Evolutionary conservation across 2,797 vertebrate genomes (phyloP).

Genomic region (Stomatorhinus walkeri): DNA sequence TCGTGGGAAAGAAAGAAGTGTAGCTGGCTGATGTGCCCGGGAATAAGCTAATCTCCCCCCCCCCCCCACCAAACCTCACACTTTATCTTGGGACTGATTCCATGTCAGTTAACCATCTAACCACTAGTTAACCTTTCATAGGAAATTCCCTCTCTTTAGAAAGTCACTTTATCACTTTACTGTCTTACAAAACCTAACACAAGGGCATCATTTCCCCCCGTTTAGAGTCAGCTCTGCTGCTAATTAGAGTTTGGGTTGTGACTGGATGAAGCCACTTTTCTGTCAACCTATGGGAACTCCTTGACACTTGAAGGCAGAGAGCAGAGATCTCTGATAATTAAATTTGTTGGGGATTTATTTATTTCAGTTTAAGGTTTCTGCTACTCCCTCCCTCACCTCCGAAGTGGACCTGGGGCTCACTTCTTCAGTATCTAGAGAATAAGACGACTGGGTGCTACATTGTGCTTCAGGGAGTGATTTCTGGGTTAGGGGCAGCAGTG

Average conservation of each 20-base stretch:
- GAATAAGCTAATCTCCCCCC: no score
- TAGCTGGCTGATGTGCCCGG: background rate
- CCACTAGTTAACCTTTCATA: background rate
- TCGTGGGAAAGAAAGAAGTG: background rate
- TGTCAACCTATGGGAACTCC: background rate
- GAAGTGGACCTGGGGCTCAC: background rate
- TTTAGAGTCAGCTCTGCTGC: background rate
- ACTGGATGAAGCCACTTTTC: background rate
- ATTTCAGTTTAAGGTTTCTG: conserved; percentile 18
- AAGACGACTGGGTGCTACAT: background rate
- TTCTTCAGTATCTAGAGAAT: conserved; percentile 16
- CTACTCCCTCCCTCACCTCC: background rate
- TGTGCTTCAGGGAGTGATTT: conserved; percentile 12
- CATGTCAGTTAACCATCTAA: background rate
- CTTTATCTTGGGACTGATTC: conserved; percentile 27
- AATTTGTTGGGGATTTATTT: conserved; percentile 19
- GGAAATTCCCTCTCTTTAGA: conserved; percentile 6
- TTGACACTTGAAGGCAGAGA: background rate
- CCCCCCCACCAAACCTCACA: background rate
- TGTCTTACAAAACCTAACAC: background rate
- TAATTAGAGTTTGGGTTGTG: conserved; percentile 10
- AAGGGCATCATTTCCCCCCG: background rate
- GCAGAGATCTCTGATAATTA: background rate
- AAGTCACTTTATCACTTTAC: background rate
- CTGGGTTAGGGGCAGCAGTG: background rate